Evolutionary conservation across 1,140 invertebrate species (phyloP), one percentile per base, ranked within the genome.

Genomic region (Temnothorax nylanderi): DNA sequence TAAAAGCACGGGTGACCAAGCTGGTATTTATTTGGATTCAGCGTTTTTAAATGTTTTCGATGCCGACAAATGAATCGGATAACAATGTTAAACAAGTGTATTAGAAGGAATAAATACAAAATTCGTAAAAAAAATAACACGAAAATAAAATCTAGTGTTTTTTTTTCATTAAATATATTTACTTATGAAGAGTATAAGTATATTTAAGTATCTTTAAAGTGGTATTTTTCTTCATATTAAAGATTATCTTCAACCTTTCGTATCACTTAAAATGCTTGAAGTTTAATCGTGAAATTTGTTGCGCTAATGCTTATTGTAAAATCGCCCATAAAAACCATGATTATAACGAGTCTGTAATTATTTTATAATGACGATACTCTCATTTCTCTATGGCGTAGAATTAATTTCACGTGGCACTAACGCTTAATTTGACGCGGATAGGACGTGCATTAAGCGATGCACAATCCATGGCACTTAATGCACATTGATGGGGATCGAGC

Each of bases 391-490:
- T 13, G 32, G 26, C 54, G 13, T 72, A 60, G 21, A 26, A 74
- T 82, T 60, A 82, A 82, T 60, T 82, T 60, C 67, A 82, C 16
- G 37, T 47, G 80, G 54, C 54, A 62, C 34, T 76, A 75, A 77
- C 58, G 76, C 71, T 90, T 90, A 90, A 90, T 90, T 90, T 88
- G 89, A 90, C 89, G 75, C 34, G 47, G 75, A 80, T 86, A 51
- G 74, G 89, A 90, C 88, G 87, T 85, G 71, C 71, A 90, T 90
- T 88, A 84, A 84, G 56, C 67, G 80, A 16, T 82, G 51, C 90
- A 89, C 81, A 90, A 94, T 93, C 93, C 91, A 76, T 90, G 92
- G 92, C 91, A 94, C 90, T 94, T 94, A 93, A 94, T 94, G 93
- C 89, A 91, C 89, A 93, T 94, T 92, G 89, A 86, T 93, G 81